A percentile compares a stretch with the other conserved stretches of the same genome.
Conservation (phyloP, 2,113 vertebrate genomes). For the Octodon degus region DNA sequence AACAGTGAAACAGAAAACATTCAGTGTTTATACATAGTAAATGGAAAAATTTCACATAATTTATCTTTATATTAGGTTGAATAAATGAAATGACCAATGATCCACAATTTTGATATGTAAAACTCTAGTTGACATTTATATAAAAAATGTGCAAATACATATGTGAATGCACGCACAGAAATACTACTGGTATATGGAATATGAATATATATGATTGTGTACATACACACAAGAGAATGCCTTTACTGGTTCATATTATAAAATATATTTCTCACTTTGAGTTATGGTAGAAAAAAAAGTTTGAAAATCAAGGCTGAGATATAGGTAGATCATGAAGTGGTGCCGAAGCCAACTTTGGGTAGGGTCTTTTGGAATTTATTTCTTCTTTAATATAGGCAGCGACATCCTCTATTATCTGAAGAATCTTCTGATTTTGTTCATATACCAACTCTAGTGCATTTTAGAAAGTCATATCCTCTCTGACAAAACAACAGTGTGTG, state of each 20-base stretch:
- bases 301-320: background rate
- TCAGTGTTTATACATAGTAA: background rate
- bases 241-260: background rate
- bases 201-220: background rate
- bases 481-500: background rate
- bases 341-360: background rate
- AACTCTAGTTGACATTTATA: background rate
- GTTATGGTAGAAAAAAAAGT: background rate
- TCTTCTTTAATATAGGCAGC: slow-evolving; percentile 23
- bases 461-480: background rate
- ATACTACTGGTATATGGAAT: background rate
- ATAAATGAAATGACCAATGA: slow-evolving; percentile 35
- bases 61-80: slow-evolving; percentile 5
- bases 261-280: background rate
- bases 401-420: background rate
- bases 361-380: background rate
- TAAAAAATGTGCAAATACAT: background rate
- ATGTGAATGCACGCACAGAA: background rate
- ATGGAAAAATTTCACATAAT: background rate
- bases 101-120: slow-evolving; percentile 17
- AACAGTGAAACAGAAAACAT: slow-evolving; percentile 34
- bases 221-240: background rate
- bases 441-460: background rate
- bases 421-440: background rate
- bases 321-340: background rate